Base-by-base conservation (phyloP, 2,797 vertebrate genomes). In the Uromys caudimaculatus region DNA sequence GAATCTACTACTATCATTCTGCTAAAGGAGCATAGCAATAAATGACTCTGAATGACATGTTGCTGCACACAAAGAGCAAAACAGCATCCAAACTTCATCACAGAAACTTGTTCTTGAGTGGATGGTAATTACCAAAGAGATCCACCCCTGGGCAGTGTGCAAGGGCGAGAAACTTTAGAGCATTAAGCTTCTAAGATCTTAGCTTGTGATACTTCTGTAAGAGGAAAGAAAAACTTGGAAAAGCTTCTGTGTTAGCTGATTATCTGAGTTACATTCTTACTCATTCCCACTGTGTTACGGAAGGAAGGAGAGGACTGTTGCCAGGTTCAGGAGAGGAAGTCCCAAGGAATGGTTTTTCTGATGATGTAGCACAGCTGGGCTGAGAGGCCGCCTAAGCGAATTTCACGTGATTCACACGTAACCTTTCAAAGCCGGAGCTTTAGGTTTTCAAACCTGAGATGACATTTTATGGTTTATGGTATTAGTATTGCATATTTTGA, bases 201-300 rank as follows among this genome's bases (percentile, higher is more conserved):
- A 64, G 52, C 24, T 94, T 54, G 44, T 54, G 73, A 73, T 89
- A n/a, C 52, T 85, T 81, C 79, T 92, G 50, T n/a, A 85, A 95
- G 85, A 58, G 81, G 41, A 84, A 91, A 91, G 50, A 19, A 75
- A 67, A 50, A 62, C 35, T 79, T 3, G 79, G 78, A 41, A 75
- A 85, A 75, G 23, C 14, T 32, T 56, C 29, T 35, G 27, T 27
- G n/a, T 54, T 67, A 77, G 50, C 9, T 41, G 32, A 50, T 82
- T 54, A 6, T 82, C 77, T 91, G 47, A 60, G 44, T 64, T 86
- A 21, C 6, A 14, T 64, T 89, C 90, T 82, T 56, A 10, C 87
- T 2, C 75, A 35, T 44, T 94, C 16, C 21, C 32, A 0, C 50
- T 67, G 58, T 73, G 8, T 60, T 60, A 10, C 35, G 44, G 54